These are phyloP conservation scores for Pituophis catenifer DNA, from an alignment of 2,113 vertebrate genomes.

Conservation along the genomic window DNA sequence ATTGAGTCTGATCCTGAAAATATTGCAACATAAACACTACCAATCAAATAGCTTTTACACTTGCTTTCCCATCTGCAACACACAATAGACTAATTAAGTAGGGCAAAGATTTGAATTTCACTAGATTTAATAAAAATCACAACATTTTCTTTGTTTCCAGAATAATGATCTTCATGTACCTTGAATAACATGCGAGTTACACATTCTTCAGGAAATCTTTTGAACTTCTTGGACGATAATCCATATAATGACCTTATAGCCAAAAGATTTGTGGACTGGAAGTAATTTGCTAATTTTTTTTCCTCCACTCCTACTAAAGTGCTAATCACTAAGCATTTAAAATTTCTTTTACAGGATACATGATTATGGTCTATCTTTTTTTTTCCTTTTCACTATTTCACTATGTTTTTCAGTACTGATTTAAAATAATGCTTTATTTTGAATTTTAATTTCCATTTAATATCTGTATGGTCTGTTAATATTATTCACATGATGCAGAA, in stretches of 20 bases:
- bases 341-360: neutral
- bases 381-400: neutral
- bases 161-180: conserved; percentile 12
- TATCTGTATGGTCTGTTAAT: neutral
- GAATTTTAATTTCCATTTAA: neutral
- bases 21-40: too few relatives aligned
- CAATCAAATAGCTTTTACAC: neutral
- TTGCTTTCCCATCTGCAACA: neutral
- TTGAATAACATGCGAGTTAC: conserved; percentile 20
- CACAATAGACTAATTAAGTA: conserved; percentile 14
- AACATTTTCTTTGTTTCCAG: conserved; percentile 22
- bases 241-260: conserved; percentile 11
- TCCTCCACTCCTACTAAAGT: neutral
- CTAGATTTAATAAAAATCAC: conserved; percentile 27
- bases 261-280: neutral
- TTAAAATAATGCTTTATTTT: conserved; percentile 8
- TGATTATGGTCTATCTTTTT: neutral
- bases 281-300: neutral
- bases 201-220: conserved; percentile 22
- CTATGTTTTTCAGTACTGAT: neutral
- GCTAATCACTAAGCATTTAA: conserved; percentile 8
- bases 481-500: neutral
- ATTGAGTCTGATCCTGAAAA: too few relatives aligned
- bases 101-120: conserved; percentile 3
- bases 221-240: conserved; percentile 27